These are phyloP conservation scores for Anguilla pacifica DNA, from an alignment of 2,797 vertebrate species.

Conservation along the genomic window DNA sequence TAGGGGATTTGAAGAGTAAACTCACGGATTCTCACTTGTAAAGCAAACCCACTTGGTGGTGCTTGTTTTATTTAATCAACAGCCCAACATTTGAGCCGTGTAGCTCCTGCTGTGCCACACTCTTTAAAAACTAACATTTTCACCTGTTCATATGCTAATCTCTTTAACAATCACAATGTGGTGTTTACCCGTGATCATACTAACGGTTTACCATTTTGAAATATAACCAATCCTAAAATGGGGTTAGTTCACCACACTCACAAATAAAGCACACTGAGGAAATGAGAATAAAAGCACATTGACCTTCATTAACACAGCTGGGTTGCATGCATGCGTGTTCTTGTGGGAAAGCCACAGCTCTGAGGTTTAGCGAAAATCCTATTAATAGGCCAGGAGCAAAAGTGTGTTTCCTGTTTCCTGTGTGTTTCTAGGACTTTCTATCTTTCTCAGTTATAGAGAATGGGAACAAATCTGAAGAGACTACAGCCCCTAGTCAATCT, in stretches of 20 bases:
- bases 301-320: no score
- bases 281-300: not conserved
- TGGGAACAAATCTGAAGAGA: not conserved
- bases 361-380: not conserved
- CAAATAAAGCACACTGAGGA: not conserved
- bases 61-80: no score
- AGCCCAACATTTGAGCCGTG: no score
- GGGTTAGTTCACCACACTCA: not conserved
- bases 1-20: no score
- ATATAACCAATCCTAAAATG: no score
- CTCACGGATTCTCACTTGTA: not conserved
- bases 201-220: no score
- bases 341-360: not conserved
- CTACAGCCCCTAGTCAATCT: not conserved
- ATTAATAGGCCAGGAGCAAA: not conserved
- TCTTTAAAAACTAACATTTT: no score
- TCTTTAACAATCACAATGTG: no score
- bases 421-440: no score
- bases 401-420: not conserved
- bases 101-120: no score
- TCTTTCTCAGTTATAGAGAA: not conserved
- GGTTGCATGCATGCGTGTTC: not conserved
- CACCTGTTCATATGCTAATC: no score
- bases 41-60: not conserved
- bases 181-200: no score